Evolutionary conservation across 2,888 invertebrate species (phyloP).

Genomic region (Agrilus mali): DNA sequence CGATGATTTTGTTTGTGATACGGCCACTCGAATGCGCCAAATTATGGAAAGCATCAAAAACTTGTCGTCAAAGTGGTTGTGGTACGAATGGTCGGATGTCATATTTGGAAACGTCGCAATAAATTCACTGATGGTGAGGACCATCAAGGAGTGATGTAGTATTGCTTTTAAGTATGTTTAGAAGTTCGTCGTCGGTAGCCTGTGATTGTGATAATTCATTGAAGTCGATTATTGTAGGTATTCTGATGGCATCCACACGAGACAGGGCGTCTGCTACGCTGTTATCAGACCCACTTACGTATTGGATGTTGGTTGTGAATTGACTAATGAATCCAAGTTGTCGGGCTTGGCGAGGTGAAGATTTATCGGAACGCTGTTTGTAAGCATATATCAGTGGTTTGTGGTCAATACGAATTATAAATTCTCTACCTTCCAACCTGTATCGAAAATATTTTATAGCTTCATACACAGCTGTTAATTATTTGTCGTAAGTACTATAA

Average conservation of each 20-base stretch:
- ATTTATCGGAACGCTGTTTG: neutral
- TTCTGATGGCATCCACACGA: neutral
- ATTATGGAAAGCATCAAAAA: slow-evolving; percentile 11
- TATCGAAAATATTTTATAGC: too few species aligned
- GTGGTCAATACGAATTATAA: too few species aligned
- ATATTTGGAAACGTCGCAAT: slow-evolving; percentile 3
- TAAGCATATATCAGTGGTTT: too few species aligned
- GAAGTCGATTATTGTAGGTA: neutral
- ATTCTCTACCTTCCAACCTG: too few species aligned
- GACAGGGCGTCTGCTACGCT: too few species aligned
- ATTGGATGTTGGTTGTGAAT: neutral
- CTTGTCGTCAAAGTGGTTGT: slow-evolving; percentile 7
- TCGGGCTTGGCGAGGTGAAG: neutral
- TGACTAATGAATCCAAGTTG: neutral
- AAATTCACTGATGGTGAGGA: slow-evolving; percentile 1
- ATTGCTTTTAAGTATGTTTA: neutral
- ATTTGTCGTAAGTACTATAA: too few species aligned
- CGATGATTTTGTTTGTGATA: slow-evolving; percentile 14
- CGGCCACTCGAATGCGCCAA: slow-evolving; percentile 13
- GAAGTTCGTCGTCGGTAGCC: slow-evolving; percentile 2
- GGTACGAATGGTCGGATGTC: slow-evolving; percentile 15
- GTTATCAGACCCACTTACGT: neutral
- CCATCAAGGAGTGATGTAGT: slow-evolving; percentile 2
- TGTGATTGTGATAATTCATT: neutral
- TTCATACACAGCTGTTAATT: too few species aligned